phyloP scores from a whole-genome alignment of 2,113 vertebrate species.

The Illadopsis cleaveri region DNA sequence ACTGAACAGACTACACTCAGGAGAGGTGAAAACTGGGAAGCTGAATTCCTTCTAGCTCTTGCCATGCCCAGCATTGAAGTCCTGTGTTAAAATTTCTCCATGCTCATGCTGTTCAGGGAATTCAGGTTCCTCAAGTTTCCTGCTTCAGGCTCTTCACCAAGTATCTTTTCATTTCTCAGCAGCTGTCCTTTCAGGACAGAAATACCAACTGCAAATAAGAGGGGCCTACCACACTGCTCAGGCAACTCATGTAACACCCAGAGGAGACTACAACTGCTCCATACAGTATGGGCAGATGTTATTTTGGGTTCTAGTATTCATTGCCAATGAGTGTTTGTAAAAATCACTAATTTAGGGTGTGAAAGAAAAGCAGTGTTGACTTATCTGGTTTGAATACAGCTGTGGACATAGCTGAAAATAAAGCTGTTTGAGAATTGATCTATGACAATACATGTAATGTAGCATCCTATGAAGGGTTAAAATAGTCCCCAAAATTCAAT shows the following conservation, averaged over 20 bases:
- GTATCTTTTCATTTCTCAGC: background rate
- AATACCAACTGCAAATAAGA: background rate
- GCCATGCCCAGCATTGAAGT: background rate
- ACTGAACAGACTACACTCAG: background rate
- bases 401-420: background rate
- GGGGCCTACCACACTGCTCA: background rate
- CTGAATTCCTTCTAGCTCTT: background rate
- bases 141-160: background rate
- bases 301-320: background rate
- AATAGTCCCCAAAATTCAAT: background rate
- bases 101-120: background rate
- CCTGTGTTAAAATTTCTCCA: background rate
- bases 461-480: background rate
- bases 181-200: background rate
- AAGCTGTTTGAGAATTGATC: background rate
- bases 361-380: background rate
- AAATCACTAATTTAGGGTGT: background rate
- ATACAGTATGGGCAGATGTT: background rate
- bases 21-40: background rate
- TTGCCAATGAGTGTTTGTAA: background rate
- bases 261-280: background rate
- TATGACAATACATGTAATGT: background rate
- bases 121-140: background rate
- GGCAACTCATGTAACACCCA: background rate
- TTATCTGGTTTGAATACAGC: background rate